Evolutionary conservation across 2,113 vertebrate genomes (phyloP).

Genomic region (Nothobranchius kuhntae): DNA sequence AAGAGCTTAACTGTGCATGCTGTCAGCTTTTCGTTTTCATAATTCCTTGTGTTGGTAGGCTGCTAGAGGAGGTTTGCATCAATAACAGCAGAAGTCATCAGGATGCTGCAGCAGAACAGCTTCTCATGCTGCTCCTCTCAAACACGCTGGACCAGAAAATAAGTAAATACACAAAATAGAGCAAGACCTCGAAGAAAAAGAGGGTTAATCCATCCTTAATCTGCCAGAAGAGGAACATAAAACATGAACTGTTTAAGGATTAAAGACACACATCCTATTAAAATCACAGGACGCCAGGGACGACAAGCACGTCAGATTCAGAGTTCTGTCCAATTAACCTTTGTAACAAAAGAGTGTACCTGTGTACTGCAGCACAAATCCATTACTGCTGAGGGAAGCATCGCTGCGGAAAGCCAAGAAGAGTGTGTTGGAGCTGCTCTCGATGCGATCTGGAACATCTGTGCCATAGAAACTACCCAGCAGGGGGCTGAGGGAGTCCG

Average conservation of each 20-base stretch:
- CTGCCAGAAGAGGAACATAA: constrained; percentile 34
- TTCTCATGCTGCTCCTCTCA: constrained; percentile 52
- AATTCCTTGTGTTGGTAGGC: constrained; percentile 59
- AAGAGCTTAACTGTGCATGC: constrained; percentile 44
- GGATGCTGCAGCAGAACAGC: constrained; percentile 29
- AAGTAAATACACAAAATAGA: constrained; percentile 57
- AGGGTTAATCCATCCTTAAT: constrained; percentile 46
- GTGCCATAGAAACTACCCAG: constrained; percentile 95
- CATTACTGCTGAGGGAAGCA: constrained; percentile 91
- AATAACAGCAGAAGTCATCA: constrained; percentile 45
- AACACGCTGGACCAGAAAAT: constrained; percentile 30
- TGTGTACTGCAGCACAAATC: constrained; percentile 95
- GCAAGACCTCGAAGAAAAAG: constrained; percentile 53
- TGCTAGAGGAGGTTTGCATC: constrained; percentile 38
- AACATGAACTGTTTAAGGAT: constrained; percentile 40
- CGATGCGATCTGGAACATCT: constrained; percentile 89
- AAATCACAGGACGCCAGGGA: constrained; percentile 15
- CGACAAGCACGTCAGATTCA: constrained; percentile 1
- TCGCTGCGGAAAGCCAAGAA: constrained; percentile 97
- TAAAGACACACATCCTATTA: constrained; percentile 23
- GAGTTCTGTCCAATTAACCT: constrained; percentile 7
- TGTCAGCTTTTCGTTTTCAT: constrained; percentile 65
- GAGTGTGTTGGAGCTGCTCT: constrained; percentile 96
- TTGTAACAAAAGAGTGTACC: constrained; percentile 73
- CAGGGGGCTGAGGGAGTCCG: constrained; percentile 91